phyloP scores from a whole-genome alignment of 2,888 invertebrate species.

The Junonia oenone region DNA sequence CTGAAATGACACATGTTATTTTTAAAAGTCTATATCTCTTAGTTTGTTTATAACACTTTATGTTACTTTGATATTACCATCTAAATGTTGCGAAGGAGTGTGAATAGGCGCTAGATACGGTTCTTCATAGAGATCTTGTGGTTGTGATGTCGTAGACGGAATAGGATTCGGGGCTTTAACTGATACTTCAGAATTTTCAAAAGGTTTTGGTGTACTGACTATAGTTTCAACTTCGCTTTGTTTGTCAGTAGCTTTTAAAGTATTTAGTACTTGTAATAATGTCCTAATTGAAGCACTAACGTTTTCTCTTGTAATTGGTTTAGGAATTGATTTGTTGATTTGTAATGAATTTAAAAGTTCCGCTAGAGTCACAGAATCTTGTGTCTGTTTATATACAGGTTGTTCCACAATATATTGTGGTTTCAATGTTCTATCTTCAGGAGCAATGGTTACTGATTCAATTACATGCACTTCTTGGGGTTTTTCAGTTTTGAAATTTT shows the following conservation, averaged over 20 bases:
- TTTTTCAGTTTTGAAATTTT: slow-evolving; percentile 40
- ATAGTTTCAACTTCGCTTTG: slow-evolving; percentile 54
- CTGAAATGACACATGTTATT: slow-evolving; percentile 39
- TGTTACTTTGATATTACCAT: slow-evolving; percentile 43
- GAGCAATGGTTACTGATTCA: slow-evolving; percentile 36
- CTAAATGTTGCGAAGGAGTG: slow-evolving; percentile 64
- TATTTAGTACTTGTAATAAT: slow-evolving; percentile 85
- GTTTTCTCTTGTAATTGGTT: slow-evolving; percentile 86
- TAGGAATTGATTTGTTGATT: slow-evolving; percentile 86
- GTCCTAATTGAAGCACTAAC: slow-evolving; percentile 89
- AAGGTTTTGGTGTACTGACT: slow-evolving; percentile 61
- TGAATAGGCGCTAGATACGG: slow-evolving; percentile 57
- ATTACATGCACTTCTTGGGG: slow-evolving; percentile 36
- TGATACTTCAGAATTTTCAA: slow-evolving; percentile 41
- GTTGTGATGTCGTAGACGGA: slow-evolving; percentile 40
- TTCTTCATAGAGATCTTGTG: slow-evolving; percentile 49
- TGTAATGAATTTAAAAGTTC: slow-evolving; percentile 86
- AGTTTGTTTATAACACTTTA: neutral
- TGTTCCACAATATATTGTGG: slow-evolving; percentile 54
- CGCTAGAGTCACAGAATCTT: slow-evolving; percentile 48
- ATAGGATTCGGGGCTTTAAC: slow-evolving; percentile 43
- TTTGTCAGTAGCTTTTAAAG: slow-evolving; percentile 77
- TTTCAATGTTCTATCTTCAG: slow-evolving; percentile 35
- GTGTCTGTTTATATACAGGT: slow-evolving; percentile 39
- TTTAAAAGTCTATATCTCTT: no score